Evolutionary conservation across 1,140 invertebrate species (phyloP), one percentile per base, ranked within the genome.

Genomic region (Panagrolaimus sp.): DNA sequence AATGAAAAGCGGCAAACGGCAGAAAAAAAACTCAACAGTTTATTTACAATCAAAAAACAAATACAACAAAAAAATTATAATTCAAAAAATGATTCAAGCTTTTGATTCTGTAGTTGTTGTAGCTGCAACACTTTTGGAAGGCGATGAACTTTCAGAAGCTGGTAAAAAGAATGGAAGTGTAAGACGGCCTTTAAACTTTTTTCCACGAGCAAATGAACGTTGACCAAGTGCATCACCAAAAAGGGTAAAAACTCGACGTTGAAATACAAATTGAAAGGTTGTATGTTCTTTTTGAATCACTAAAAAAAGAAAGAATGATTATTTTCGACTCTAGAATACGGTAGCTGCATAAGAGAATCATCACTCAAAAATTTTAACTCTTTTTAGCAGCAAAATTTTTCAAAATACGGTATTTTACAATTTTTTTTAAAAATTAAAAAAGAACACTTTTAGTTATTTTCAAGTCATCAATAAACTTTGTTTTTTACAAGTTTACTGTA

Each of bases 191-290:
- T 58, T 58, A n/a, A 58, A 58, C 52, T 58, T 58, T 8, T 58
- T 58, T 17, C 52, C 52, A 14, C 52, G 52, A 58, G 52, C 52
- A 58, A 58, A 58, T n/a, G 52, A 58, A 14, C 52, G 52, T 58
- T 58, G 52, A 58, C 52, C 21, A 12, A 58, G 52, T 26, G 52
- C 52, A 28, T 21, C 21, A 28, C 52, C 52, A 21, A 58, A 58
- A 58, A 58, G 52, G 15, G 52, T 58, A 28, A 21, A 58, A 3
- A 58, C 52, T 21, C 52, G 52, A 24, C 17, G 10, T n/a, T 58
- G 21, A 8, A 58, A 58, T 21, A 58, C n/a, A 28, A 58, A 58
- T 58, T 58, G 52, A 17, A 58, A 58, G 21, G 52, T 58, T n/a
- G 52, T 58, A 28, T 58, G 52, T 28, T 58, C 52, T 28, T 58